A percentile compares a stretch with the other conserved stretches of the same genome.
phyloP scores from a whole-genome alignment of 2,888 invertebrate genomes.

The Drosophila cracens region DNA sequence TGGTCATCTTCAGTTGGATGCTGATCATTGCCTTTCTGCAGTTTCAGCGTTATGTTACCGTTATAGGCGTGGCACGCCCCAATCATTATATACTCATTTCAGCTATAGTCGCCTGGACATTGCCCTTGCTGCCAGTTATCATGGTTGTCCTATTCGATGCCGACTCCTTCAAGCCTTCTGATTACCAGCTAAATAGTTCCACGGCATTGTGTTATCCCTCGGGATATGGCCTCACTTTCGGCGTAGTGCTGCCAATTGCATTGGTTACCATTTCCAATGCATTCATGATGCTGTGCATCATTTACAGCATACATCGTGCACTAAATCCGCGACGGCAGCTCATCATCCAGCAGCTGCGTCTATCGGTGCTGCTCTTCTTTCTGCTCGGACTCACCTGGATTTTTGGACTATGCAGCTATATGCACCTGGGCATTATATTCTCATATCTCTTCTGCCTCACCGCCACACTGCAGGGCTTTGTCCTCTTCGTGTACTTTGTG shows the following conservation, averaged over 20 bases:
- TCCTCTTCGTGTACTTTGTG: slow-evolving; percentile 88
- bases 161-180: slow-evolving; percentile 85
- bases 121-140: slow-evolving; percentile 87
- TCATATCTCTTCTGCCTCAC: slow-evolving; percentile 88
- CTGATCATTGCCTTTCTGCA: slow-evolving; percentile 89
- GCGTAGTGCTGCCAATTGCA: slow-evolving; percentile 86
- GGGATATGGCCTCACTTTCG: slow-evolving; percentile 85
- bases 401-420: slow-evolving; percentile 87
- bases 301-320: slow-evolving; percentile 84
- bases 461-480: slow-evolving; percentile 88
- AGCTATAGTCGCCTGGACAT: slow-evolving; percentile 88
- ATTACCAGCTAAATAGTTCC: slow-evolving; percentile 44
- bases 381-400: slow-evolving; percentile 88
- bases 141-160: slow-evolving; percentile 85
- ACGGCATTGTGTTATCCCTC: slow-evolving; percentile 86
- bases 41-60: slow-evolving; percentile 89
- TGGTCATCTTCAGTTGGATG: slow-evolving; percentile 91
- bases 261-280: slow-evolving; percentile 86
- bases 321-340: slow-evolving; percentile 82
- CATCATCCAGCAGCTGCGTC: slow-evolving; percentile 86
- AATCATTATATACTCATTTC: slow-evolving; percentile 88
- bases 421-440: slow-evolving; percentile 85
- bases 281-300: slow-evolving; percentile 86
- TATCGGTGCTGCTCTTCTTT: slow-evolving; percentile 87
- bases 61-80: slow-evolving; percentile 87